phyloP scores from a whole-genome alignment of 2,888 invertebrate species.

The Eurytoma adleriae region DNA sequence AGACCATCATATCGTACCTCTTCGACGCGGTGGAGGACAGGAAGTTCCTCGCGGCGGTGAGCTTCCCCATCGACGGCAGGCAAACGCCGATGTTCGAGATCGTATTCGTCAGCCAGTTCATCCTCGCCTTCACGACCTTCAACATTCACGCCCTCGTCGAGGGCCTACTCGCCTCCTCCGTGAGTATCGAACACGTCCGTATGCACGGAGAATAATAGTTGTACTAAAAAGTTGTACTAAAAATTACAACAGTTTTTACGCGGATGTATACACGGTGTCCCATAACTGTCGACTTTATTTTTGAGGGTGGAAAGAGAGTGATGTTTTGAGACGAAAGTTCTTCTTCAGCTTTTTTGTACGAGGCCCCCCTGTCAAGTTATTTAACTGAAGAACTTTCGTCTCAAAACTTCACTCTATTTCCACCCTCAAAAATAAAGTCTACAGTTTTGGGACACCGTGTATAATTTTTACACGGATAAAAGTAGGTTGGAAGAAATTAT shows the following conservation, averaged over 20 bases:
- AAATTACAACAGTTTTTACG: no score
- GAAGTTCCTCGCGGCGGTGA: conserved; percentile 40
- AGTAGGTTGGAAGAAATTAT: no score
- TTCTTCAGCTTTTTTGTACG: no score
- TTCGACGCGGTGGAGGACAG: conserved; percentile 18
- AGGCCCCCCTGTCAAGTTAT: no score
- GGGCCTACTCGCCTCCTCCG: conserved; percentile 42
- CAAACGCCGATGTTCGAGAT: conserved; percentile 49
- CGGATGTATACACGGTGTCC: not conserved
- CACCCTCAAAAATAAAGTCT: no score
- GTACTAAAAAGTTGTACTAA: not conserved
- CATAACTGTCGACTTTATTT: not conserved
- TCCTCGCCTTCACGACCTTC: conserved; percentile 24
- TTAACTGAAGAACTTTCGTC: no score
- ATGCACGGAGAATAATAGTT: not conserved
- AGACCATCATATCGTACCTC: not conserved
- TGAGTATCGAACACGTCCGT: not conserved
- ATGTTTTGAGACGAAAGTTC: no score
- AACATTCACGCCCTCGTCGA: conserved; percentile 20
- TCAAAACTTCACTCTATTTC: no score
- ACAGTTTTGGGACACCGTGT: no score
- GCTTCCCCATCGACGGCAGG: conserved; percentile 45
- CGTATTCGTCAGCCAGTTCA: conserved; percentile 31
- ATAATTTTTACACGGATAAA: no score
- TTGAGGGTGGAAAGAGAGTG: no score